A percentile compares a stretch with the other conserved stretches of the same genome.
These are phyloP conservation scores for Labeo calbasu DNA, from an alignment of 2,797 vertebrate species.

Conservation along the genomic window DNA sequence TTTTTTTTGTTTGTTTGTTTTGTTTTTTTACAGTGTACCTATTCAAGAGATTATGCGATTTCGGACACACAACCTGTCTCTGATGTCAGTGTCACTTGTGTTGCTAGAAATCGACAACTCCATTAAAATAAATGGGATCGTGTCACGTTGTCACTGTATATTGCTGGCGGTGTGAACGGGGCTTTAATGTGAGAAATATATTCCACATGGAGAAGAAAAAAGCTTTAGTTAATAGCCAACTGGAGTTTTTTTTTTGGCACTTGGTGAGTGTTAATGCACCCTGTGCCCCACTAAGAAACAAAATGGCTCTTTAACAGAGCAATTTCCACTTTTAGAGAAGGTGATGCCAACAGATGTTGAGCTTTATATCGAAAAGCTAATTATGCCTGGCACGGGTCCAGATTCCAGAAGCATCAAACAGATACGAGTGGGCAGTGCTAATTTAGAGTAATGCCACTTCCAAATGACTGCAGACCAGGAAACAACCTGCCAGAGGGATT, in stretches of 20 bases:
- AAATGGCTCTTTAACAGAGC: slow-evolving; percentile 5
- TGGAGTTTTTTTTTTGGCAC: not conserved
- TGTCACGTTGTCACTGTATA: not conserved
- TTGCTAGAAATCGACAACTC: not conserved
- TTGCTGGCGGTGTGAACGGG: not conserved
- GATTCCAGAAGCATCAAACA: not conserved
- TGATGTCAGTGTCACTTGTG: not conserved
- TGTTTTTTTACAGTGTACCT: too few relatives aligned
- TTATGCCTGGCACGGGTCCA: not conserved
- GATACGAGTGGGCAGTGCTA: not conserved
- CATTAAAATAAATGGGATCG: not conserved
- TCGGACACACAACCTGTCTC: not conserved
- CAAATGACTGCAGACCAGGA: not conserved
- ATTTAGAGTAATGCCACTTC: slow-evolving; percentile 23
- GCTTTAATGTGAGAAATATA: not conserved
- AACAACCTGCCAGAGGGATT: not conserved
- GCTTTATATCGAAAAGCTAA: slow-evolving; percentile 9
- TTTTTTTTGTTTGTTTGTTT: too few relatives aligned
- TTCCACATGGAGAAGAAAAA: not conserved
- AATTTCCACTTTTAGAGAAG: slow-evolving; percentile 28
- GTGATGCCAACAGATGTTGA: slow-evolving; percentile 22
- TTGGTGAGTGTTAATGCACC: not conserved
- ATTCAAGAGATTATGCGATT: not conserved
- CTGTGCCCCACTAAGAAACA: not conserved
- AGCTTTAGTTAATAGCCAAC: not conserved